A percentile compares a stretch with the other conserved stretches of the same genome.
Evolutionary conservation across 2,888 invertebrate genomes (phyloP).

Genomic region (Eilema griseolum): DNA sequence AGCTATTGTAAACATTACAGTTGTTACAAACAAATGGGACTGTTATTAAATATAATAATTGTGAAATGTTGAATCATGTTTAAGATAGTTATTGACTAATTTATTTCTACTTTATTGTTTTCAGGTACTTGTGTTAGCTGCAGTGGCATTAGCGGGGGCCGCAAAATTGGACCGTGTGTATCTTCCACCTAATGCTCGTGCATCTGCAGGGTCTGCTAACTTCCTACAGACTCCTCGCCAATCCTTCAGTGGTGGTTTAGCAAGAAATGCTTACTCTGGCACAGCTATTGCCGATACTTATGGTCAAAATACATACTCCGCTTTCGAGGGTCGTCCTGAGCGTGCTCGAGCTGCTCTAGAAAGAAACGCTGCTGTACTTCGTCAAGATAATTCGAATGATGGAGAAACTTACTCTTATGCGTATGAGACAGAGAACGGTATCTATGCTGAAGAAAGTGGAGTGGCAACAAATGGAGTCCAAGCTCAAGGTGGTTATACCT

Average conservation of each 20-base stretch:
- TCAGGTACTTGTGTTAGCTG: constrained; percentile 72
- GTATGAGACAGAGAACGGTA: constrained; percentile 81
- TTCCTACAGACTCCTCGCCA: constrained; percentile 47
- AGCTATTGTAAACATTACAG: neutral
- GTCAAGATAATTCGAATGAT: constrained; percentile 73
- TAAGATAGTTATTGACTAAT: neutral
- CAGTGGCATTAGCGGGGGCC: constrained; percentile 63
- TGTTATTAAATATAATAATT: neutral
- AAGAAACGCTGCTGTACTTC: constrained; percentile 76
- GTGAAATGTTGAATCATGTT: neutral
- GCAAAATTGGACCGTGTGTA: constrained; percentile 76
- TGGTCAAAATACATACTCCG: constrained; percentile 43
- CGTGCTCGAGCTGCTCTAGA: constrained; percentile 73
- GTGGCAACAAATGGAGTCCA: constrained; percentile 78
- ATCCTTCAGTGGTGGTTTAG: constrained; percentile 26
- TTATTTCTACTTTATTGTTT: constrained; percentile 10
- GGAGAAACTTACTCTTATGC: constrained; percentile 75
- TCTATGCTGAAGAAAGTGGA: constrained; percentile 76
- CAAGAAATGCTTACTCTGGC: constrained; percentile 19
- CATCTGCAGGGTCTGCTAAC: constrained; percentile 40
- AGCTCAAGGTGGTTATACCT: constrained; percentile 77
- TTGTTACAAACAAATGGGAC: neutral
- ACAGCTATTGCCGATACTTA: constrained; percentile 30
- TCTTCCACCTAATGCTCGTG: constrained; percentile 71
- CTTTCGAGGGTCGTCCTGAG: constrained; percentile 61